Conservation (phyloP, 2,797 vertebrate species). For the Myotis daubentonii region DNA sequence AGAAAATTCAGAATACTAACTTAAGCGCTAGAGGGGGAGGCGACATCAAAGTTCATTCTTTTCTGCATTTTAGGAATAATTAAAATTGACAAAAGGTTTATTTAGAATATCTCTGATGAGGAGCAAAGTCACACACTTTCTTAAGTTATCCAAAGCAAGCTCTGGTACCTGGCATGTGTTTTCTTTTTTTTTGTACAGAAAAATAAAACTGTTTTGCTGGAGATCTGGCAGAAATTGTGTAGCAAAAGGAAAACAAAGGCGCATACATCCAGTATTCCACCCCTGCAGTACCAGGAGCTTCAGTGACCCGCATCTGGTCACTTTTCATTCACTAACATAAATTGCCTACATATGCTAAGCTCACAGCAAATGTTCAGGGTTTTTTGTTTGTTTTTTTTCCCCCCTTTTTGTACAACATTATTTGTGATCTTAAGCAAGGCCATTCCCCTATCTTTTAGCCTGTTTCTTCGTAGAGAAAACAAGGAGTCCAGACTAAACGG, state of each 20-base stretch:
- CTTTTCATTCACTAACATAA: not conserved
- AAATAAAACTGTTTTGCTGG: conserved; percentile 29
- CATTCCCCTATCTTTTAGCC: not conserved
- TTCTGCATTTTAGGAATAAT: not conserved
- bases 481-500: not conserved
- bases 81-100: not conserved
- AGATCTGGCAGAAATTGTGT: not conserved
- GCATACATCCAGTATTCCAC: not conserved
- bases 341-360: not conserved
- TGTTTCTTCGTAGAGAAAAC: not conserved
- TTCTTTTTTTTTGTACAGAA: not conserved
- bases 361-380: not conserved
- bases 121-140: not conserved
- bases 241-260: not conserved
- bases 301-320: not conserved
- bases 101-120: not conserved
- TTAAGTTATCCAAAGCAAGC: not conserved
- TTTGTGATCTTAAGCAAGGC: not conserved
- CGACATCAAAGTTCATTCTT: not conserved
- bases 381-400: not conserved
- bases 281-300: not conserved
- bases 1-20: not conserved
- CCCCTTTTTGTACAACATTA: not conserved
- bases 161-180: not conserved
- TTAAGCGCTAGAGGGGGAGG: not conserved